These are phyloP conservation scores for Seira ritae DNA, from an alignment of 2,888 invertebrate genomes.

Conservation along the genomic window DNA sequence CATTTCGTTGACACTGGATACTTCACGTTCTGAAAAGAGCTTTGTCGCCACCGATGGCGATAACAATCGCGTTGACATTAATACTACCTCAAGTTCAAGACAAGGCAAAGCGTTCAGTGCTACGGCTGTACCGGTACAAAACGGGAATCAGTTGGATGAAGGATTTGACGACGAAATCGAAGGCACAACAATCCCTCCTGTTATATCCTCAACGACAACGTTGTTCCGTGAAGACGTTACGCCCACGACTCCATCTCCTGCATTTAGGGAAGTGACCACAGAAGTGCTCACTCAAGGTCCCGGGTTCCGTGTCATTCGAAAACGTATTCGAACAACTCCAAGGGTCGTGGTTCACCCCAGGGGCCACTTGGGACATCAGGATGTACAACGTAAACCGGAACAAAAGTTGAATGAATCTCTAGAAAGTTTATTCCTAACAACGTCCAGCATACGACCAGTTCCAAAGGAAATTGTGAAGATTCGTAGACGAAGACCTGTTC, in stretches of 20 bases:
- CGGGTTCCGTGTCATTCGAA: slow-evolving; percentile 24
- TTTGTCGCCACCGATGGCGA: background rate
- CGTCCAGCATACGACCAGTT: slow-evolving; percentile 45
- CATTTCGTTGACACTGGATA: background rate
- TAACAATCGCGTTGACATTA: background rate
- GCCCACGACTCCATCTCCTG: background rate
- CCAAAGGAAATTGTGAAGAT: slow-evolving; percentile 42
- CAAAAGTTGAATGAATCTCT: slow-evolving; percentile 4
- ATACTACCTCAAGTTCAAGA: background rate
- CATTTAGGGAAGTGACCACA: background rate
- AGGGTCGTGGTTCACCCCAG: slow-evolving; percentile 43
- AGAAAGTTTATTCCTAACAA: slow-evolving; percentile 6
- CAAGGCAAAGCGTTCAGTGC: slow-evolving; percentile 32
- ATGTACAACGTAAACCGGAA: slow-evolving; percentile 2
- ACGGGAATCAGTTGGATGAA: slow-evolving; percentile 34
- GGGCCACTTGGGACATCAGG: slow-evolving; percentile 51
- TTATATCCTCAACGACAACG: background rate
- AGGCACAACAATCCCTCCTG: background rate
- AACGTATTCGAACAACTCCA: slow-evolving; percentile 41
- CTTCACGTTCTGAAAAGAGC: slow-evolving; percentile 12
- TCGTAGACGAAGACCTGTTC: slow-evolving; percentile 21
- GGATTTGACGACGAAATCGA: slow-evolving; percentile 8
- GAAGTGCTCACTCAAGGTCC: slow-evolving; percentile 22
- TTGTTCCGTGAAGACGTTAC: background rate
- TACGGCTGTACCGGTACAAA: background rate